phyloP scores from a whole-genome alignment of 1,140 invertebrate genomes.

The Platorchestia sp. region DNA sequence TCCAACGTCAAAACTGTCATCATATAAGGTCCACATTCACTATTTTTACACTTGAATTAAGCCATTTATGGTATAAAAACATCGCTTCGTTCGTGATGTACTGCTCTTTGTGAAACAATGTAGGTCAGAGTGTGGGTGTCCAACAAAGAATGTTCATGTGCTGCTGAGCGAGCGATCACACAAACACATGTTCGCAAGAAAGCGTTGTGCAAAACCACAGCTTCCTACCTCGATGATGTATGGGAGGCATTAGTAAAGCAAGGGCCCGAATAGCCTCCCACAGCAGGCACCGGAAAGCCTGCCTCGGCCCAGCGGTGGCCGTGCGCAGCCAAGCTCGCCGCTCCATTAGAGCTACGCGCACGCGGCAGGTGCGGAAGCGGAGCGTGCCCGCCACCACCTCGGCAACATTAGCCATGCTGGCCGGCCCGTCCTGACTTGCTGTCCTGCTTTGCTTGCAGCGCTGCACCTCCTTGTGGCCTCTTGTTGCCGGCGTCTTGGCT shows the following conservation, averaged over 20 bases:
- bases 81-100: background rate
- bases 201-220: background rate
- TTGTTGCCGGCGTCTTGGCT: background rate
- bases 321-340: background rate
- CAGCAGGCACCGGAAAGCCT: background rate
- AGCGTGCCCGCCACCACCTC: background rate
- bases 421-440: background rate
- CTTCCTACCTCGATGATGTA: background rate
- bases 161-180: background rate
- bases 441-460: constrained; percentile 3
- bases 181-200: background rate
- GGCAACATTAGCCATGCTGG: constrained; percentile 27
- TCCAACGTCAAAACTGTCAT: background rate
- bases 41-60: too few species aligned
- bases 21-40: background rate
- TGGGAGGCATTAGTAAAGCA: background rate
- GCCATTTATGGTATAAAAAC: too few species aligned
- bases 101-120: background rate
- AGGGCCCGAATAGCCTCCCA: background rate
- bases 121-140: background rate
- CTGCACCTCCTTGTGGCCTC: background rate
- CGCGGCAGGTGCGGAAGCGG: constrained; percentile 9
- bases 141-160: background rate
- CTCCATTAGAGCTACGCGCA: background rate
- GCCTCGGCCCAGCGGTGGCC: background rate